Percentiles rank a stretch among this genome's conserved stretches.
These are phyloP conservation scores for Geopemphigus sp. DNA, from an alignment of 1,140 invertebrate genomes.

Conservation along the genomic window DNA sequence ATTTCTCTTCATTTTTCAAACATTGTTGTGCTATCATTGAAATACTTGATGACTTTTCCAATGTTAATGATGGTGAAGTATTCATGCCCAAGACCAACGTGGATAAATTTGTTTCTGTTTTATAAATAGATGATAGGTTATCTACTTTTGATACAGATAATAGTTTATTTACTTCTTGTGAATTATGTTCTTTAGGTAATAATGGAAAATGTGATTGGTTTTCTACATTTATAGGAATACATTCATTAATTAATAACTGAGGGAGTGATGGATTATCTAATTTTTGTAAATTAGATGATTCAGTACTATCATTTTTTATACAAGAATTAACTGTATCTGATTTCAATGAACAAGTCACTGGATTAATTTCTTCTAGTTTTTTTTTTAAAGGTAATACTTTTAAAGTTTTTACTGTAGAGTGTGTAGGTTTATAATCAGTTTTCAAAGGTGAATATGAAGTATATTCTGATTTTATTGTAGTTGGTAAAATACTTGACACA, in stretches of 20 bases:
- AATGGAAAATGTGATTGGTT: neutral
- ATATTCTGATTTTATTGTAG: neutral
- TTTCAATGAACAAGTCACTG: neutral
- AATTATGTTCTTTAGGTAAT: no score
- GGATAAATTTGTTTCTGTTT: neutral
- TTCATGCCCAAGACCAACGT: neutral
- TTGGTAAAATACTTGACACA: neutral
- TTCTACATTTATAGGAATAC: neutral
- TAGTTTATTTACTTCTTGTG: neutral
- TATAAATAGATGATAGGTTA: neutral
- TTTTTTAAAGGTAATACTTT: conserved; percentile 5
- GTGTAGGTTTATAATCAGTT: neutral
- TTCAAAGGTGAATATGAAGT: neutral
- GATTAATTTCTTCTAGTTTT: neutral
- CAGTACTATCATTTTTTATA: neutral
- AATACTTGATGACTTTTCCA: neutral
- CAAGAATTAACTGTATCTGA: neutral
- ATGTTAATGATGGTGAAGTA: neutral
- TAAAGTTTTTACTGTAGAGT: conserved; percentile 1
- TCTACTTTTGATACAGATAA: neutral
- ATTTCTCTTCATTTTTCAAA: neutral
- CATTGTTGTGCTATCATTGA: neutral
- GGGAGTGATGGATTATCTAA: neutral
- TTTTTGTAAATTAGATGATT: neutral
- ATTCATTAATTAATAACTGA: no score